Base-by-base conservation (phyloP, 2,797 vertebrate genomes). In the Semotilus atromaculatus region DNA sequence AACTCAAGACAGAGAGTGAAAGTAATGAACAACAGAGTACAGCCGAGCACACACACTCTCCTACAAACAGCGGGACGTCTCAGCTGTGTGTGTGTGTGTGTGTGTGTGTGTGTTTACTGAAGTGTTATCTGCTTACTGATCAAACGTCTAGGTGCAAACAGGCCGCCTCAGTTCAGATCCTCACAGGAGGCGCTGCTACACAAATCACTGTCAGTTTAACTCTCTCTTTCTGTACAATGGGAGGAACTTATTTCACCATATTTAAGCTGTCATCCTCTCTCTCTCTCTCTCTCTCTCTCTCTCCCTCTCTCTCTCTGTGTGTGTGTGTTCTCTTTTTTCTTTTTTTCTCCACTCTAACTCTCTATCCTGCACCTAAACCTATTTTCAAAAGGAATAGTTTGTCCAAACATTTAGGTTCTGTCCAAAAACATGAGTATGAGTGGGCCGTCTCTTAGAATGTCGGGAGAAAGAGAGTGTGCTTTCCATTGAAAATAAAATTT, bases 91-190 rank as follows among this genome's bases (percentile, higher is more conserved):
- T 85, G 85, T 67, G 43, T 45, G n/a, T 88, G 81, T 86, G 80
- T 80, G 31, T 71, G n/a, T 88, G 81, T 86, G 80, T 79, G 82
- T 84, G 76, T 11, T 81, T 90, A 88, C 85, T 89, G 82, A 89
- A 84, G 89, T 86, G 85, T 81, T 86, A 81, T 88, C 87, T 86
- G 73, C 75, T 53, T 91, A 74, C 72, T 81, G 81, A 84, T 82
- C 55, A 86, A 74, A 86, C 3, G 7, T 67, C 51, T 72, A 74
- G 75, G 81, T 86, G 82, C 70, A 80, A 82, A 83, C 76, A 80
- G 77, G 23, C 23, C 78, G 18, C 23, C 78, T 74, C 26, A 58
- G 53, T 48, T 83, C 26, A 83, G 34, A 83, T 55, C 26, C 60
- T 80, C 70, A 74, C 81, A 38, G 68, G 68, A 80, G 68, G 67